A percentile compares a stretch with the other conserved stretches of the same genome.
phyloP scores from a whole-genome alignment of 2,113 vertebrate species.

The Pandion haliaetus region DNA sequence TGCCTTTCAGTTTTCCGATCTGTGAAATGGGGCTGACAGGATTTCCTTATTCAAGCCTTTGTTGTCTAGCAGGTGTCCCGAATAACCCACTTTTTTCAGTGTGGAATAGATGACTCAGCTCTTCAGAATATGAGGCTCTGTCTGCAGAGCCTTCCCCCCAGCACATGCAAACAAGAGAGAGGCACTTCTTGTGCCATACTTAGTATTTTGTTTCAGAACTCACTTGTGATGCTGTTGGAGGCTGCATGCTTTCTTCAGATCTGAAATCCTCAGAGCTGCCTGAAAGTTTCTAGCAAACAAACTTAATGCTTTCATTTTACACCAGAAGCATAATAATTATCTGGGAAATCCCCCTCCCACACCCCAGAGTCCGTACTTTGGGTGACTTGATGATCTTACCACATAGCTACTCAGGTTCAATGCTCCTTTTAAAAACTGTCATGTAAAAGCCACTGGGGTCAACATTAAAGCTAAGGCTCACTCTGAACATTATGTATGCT shows the following conservation, averaged over 20 bases:
- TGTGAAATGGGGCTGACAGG: not conserved
- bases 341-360: slow-evolving; percentile 56
- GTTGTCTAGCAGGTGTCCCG: not conserved
- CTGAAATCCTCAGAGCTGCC: not conserved
- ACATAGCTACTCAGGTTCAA: not conserved
- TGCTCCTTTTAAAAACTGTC: not conserved
- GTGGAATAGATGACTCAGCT: slow-evolving; percentile 17
- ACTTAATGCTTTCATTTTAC: slow-evolving; percentile 19
- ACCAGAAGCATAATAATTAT: not conserved
- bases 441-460: not conserved
- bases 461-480: not conserved
- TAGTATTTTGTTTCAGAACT: not conserved
- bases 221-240: not conserved
- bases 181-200: not conserved
- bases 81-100: not conserved
- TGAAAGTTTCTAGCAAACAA: slow-evolving; percentile 53
- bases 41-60: not conserved
- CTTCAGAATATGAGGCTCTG: not conserved
- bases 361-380: not conserved
- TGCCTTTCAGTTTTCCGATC: not conserved
- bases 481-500: not conserved
- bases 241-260: not conserved
- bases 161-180: not conserved
- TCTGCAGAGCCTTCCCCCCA: not conserved
- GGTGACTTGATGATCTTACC: not conserved